Evolutionary conservation across 2,888 invertebrate species (phyloP).

Genomic region (Adelognathus sp.): DNA sequence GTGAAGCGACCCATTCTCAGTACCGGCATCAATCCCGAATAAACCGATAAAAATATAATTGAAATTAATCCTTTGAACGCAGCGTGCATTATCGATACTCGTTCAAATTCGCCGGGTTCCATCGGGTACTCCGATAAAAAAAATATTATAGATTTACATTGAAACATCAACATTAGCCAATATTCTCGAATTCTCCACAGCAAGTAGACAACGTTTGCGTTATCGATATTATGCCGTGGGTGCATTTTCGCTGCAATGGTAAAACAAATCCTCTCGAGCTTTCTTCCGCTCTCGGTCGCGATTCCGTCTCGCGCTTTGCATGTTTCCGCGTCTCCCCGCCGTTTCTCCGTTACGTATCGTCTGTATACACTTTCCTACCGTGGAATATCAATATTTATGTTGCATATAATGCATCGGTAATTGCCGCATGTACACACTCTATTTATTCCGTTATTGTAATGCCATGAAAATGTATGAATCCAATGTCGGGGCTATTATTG

Average conservation of each 20-base stretch:
- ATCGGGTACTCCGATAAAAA: constrained; percentile 21
- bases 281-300: constrained; percentile 52
- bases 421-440: constrained; percentile 80
- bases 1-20: no score
- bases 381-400: constrained; percentile 81
- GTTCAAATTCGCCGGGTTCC: constrained; percentile 10
- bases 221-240: constrained; percentile 24
- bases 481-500: constrained; percentile 79
- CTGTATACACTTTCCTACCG: constrained; percentile 77
- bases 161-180: constrained; percentile 30
- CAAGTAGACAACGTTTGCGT: neutral
- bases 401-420: constrained; percentile 81
- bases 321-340: constrained; percentile 64
- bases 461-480: constrained; percentile 81
- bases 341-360: constrained; percentile 62
- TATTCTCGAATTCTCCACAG: constrained; percentile 10
- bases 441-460: constrained; percentile 81
- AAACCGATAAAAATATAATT: neutral
- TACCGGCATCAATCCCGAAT: no score
- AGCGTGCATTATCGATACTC: neutral
- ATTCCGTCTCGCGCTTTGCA: constrained; percentile 75
- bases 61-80: neutral
- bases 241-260: constrained; percentile 41
- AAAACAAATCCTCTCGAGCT: constrained; percentile 61
- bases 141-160: constrained; percentile 31